Conservation (phyloP, 2,888 invertebrate species). For the Drosophila formosana region DNA sequence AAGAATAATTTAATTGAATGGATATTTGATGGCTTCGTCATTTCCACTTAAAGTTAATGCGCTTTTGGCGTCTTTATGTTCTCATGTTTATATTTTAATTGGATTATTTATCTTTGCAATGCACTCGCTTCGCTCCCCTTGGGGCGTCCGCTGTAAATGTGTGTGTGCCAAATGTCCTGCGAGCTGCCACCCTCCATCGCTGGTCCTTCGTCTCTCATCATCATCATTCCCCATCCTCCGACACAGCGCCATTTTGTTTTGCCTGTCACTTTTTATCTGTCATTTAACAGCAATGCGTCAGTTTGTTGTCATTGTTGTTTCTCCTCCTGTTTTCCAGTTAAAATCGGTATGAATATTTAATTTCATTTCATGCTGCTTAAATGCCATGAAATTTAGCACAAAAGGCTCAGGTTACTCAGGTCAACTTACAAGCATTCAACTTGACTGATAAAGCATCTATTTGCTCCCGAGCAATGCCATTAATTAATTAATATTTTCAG, state of each 20-base stretch:
- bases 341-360: constrained; percentile 65
- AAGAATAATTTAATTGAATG: constrained; percentile 25
- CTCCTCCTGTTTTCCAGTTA: constrained; percentile 37
- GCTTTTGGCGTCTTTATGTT: constrained; percentile 41
- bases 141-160: not conserved
- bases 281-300: constrained; percentile 62
- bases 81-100: constrained; percentile 54
- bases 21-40: constrained; percentile 20
- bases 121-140: constrained; percentile 17
- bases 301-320: constrained; percentile 44
- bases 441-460: no score
- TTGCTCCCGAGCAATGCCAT: no score
- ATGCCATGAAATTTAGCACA: constrained; percentile 37
- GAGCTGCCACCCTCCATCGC: not conserved
- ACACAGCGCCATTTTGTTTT: constrained; percentile 28
- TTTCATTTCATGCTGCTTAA: constrained; percentile 64
- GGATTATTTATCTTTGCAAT: constrained; percentile 50
- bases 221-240: not conserved
- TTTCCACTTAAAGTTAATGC: constrained; percentile 39
- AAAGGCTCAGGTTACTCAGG: not conserved
- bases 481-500: no score
- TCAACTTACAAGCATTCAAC: not conserved
- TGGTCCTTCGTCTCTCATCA: not conserved
- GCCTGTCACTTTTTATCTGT: constrained; percentile 51
- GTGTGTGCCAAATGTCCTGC: not conserved